These are phyloP conservation scores for Martes martes DNA, from an alignment of 2,113 vertebrate species.

Conservation along the genomic window DNA sequence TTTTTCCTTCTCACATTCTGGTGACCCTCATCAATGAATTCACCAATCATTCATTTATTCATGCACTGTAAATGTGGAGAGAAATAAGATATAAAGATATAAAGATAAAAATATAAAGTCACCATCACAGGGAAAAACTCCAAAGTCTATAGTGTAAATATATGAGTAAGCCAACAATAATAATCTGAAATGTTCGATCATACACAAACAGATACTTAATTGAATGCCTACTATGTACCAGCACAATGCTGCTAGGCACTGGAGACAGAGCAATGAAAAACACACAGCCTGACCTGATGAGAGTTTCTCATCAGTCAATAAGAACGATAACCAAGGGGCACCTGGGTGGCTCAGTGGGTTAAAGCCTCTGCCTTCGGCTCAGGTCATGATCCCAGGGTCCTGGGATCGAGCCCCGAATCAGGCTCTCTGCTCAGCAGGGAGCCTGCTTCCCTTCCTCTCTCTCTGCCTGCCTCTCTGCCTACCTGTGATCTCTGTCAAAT, in stretches of 20 bases:
- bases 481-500: too few species aligned
- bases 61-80: not conserved
- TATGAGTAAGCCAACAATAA: not conserved
- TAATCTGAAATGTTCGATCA: not conserved
- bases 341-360: too few species aligned
- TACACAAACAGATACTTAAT: not conserved
- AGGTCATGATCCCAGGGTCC: too few species aligned
- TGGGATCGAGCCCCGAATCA: too few species aligned
- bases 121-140: not conserved
- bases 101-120: too few species aligned
- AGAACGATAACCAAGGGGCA: not conserved
- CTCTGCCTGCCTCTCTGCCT: too few species aligned
- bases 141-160: not conserved
- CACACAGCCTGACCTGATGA: not conserved
- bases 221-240: not conserved
- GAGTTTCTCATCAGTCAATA: not conserved
- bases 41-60: not conserved
- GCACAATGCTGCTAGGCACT: not conserved
- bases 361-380: too few species aligned
- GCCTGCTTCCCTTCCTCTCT: too few species aligned
- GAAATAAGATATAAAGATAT: not conserved
- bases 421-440: too few species aligned
- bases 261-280: not conserved
- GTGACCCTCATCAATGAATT: not conserved
- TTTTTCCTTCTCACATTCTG: not conserved